These are phyloP conservation scores for Otis tarda DNA, from an alignment of 2,113 vertebrate species.

Conservation along the genomic window DNA sequence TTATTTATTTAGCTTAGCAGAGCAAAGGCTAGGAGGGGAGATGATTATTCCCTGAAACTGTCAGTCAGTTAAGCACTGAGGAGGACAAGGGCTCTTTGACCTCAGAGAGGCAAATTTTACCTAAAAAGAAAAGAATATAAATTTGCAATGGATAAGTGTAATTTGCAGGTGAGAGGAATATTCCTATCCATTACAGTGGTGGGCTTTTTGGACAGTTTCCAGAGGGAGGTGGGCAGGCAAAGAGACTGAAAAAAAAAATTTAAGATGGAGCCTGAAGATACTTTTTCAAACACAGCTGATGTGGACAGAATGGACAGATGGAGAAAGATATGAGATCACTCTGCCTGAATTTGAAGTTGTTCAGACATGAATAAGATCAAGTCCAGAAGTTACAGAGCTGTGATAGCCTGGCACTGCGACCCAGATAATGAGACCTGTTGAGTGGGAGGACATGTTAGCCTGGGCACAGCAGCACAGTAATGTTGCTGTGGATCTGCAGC, in stretches of 20 bases:
- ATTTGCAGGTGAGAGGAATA: background rate
- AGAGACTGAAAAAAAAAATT: background rate
- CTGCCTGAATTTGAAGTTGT: background rate
- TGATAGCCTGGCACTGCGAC: background rate
- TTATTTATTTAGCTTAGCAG: background rate
- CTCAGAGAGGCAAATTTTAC: background rate
- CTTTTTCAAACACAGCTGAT: background rate
- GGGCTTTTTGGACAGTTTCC: background rate
- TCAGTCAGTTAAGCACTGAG: background rate
- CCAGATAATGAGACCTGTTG: background rate
- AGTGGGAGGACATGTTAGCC: background rate
- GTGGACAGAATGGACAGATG: background rate
- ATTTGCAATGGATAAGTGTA: background rate
- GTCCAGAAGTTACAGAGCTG: background rate
- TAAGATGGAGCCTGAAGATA: background rate
- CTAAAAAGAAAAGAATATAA: background rate
- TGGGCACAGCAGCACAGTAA: background rate
- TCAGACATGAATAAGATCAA: background rate
- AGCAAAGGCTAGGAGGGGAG: background rate
- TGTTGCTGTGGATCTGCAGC: background rate
- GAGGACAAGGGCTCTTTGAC: background rate
- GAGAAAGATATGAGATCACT: background rate
- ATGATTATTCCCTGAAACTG: background rate
- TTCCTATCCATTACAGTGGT: background rate
- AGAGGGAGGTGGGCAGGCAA: accelerated